phyloP scores from a whole-genome alignment of 1,140 invertebrate genomes.

The Leptestheria dahalacensis region DNA sequence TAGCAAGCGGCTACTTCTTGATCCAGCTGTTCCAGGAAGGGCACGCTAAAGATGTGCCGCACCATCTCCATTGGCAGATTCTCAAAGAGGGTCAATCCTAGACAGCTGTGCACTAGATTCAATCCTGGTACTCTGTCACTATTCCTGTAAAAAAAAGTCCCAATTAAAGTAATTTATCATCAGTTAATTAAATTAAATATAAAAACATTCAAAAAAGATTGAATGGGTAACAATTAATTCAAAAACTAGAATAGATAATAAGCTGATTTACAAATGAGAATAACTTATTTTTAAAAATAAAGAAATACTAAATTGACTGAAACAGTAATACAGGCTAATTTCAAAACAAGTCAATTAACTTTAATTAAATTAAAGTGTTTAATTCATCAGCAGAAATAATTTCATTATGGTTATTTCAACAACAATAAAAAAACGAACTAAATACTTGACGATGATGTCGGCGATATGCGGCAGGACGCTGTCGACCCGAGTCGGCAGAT shows the following conservation, averaged over 20 bases:
- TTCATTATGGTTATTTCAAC: too few relatives aligned
- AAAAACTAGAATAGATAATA: too few relatives aligned
- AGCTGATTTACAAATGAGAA: too few relatives aligned
- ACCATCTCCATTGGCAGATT: slow-evolving; percentile 31
- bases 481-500: slow-evolving; percentile 26
- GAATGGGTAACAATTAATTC: too few relatives aligned
- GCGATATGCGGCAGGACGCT: slow-evolving; percentile 14
- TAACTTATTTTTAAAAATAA: too few relatives aligned
- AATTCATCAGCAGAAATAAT: too few relatives aligned
- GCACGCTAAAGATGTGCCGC: slow-evolving; percentile 35
- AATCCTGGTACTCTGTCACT: slow-evolving; percentile 32
- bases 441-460: slow-evolving; percentile 18
- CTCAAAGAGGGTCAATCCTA: slow-evolving; percentile 34
- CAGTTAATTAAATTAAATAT: background rate
- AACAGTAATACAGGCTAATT: too few relatives aligned
- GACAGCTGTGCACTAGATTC: slow-evolving; percentile 29
- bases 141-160: slow-evolving; percentile 27
- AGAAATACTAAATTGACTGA: too few relatives aligned
- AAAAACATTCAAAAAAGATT: too few relatives aligned
- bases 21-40: slow-evolving; percentile 38
- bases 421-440: background rate
- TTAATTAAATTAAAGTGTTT: too few relatives aligned
- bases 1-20: slow-evolving; percentile 35
- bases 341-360: too few relatives aligned
- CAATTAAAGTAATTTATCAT: background rate